Evolutionary conservation across 2,797 vertebrate genomes (phyloP).

Genomic region (Tadarida brasiliensis): DNA sequence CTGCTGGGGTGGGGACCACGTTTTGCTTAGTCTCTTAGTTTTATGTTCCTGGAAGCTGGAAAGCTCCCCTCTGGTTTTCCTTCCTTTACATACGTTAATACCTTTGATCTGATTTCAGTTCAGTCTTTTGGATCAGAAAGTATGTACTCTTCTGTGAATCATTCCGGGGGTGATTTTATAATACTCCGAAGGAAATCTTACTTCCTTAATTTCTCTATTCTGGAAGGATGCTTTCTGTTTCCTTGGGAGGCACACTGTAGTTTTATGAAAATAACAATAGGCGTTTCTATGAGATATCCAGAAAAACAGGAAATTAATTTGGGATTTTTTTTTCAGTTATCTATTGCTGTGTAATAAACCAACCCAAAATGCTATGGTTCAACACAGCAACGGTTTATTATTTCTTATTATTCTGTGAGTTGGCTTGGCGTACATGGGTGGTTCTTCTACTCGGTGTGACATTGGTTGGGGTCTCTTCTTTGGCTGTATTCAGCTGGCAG

Average conservation of each 20-base stretch:
- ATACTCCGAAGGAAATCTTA: conserved; percentile 32
- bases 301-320: conserved; percentile 74
- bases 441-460: neutral
- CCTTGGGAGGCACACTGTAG: neutral
- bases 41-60: neutral
- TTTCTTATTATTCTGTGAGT: conserved; percentile 1
- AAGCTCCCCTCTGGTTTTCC: neutral
- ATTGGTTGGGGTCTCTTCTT: neutral
- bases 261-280: conserved; percentile 55
- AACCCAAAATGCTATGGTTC: neutral
- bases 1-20: neutral
- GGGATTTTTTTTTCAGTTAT: neutral
- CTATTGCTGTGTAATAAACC: neutral
- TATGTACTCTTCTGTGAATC: conserved; percentile 45
- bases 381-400: neutral
- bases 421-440: neutral
- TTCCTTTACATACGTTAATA: conserved; percentile 10
- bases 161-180: conserved; percentile 37
- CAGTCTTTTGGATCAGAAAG: neutral
- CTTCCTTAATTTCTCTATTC: conserved; percentile 66
- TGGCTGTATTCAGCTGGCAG: neutral
- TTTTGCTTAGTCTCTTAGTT: neutral
- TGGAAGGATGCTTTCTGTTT: conserved; percentile 43
- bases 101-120: conserved; percentile 4
- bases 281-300: conserved; percentile 29